phyloP scores from a whole-genome alignment of 2,888 invertebrate genomes.

The Drosophila tanythrix region DNA sequence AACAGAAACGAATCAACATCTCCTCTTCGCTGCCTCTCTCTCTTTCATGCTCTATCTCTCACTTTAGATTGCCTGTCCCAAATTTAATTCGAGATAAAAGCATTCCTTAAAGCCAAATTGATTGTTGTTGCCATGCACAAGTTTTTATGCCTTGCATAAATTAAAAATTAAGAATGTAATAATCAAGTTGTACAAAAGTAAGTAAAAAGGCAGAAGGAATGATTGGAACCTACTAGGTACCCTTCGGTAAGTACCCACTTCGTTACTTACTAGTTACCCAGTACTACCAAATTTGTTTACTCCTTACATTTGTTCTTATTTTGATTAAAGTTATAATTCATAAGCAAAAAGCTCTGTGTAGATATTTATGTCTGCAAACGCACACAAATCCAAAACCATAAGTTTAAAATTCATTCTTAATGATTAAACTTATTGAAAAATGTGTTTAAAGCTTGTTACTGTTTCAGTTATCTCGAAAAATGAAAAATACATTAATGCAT shows the following conservation, averaged over 20 bases:
- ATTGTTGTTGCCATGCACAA: slow-evolving; percentile 5
- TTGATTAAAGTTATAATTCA: slow-evolving; percentile 18
- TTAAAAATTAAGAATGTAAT: background rate
- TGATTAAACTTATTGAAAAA: slow-evolving; percentile 55
- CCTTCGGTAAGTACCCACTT: background rate
- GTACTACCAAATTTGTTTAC: background rate
- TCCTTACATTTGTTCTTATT: background rate
- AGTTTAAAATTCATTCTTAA: slow-evolving; percentile 28
- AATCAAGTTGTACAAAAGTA: background rate
- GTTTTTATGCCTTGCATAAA: background rate
- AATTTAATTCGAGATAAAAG: slow-evolving; percentile 45
- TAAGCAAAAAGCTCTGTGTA: background rate
- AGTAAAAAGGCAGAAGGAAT: background rate
- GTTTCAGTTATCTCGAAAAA: slow-evolving; percentile 5
- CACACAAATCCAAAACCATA: slow-evolving; percentile 3
- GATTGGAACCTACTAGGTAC: background rate
- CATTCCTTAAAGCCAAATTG: slow-evolving; percentile 27
- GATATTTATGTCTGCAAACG: slow-evolving; percentile 11
- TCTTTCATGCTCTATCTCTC: background rate
- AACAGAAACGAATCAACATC: slow-evolving; percentile 18
- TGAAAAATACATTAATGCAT: background rate
- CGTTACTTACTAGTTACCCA: background rate
- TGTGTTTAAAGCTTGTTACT: slow-evolving; percentile 46
- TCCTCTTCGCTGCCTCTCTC: slow-evolving; percentile 1
- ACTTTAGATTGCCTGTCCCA: slow-evolving; percentile 7